phyloP scores from a whole-genome alignment of 1,140 invertebrate genomes.

The Pseudomyrmex gracilis region DNA sequence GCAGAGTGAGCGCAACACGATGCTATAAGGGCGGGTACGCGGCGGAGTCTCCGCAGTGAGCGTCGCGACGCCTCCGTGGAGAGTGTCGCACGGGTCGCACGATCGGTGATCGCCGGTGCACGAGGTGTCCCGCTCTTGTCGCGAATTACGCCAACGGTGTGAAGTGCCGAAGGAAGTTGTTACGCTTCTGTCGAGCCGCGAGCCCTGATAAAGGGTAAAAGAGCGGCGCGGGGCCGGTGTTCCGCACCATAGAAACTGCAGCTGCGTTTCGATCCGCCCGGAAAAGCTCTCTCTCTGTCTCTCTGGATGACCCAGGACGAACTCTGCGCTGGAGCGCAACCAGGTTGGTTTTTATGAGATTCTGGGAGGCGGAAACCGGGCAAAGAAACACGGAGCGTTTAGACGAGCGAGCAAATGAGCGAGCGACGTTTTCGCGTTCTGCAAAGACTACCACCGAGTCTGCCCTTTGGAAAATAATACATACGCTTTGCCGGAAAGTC shows the following conservation, averaged over 20 bases:
- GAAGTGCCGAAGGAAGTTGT: constrained; percentile 59
- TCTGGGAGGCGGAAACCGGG: neutral
- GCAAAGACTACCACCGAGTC: neutral
- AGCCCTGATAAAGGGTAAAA: constrained; percentile 12
- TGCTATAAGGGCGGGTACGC: constrained; percentile 85
- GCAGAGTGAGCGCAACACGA: constrained; percentile 78
- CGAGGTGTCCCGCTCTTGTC: constrained; percentile 63
- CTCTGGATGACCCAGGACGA: constrained; percentile 50
- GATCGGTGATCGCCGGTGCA: constrained; percentile 62
- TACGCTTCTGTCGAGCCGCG: constrained; percentile 14
- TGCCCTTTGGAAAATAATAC: constrained; percentile 4
- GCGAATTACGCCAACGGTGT: constrained; percentile 33
- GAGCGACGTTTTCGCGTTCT: neutral
- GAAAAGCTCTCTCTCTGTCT: constrained; percentile 21
- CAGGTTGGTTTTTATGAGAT: constrained; percentile 53
- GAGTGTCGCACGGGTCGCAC: constrained; percentile 55
- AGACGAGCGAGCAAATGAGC: neutral
- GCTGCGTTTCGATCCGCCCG: constrained; percentile 40
- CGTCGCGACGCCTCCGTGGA: constrained; percentile 81
- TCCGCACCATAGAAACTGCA: constrained; percentile 29
- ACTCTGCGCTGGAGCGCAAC: constrained; percentile 20
- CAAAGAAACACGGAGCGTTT: neutral
- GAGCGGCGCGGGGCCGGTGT: constrained; percentile 15
- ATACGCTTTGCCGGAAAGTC: neutral
- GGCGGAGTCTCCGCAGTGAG: constrained; percentile 83